phyloP scores from a whole-genome alignment of 2,113 vertebrate species.

The Periophthalmus modestus region DNA sequence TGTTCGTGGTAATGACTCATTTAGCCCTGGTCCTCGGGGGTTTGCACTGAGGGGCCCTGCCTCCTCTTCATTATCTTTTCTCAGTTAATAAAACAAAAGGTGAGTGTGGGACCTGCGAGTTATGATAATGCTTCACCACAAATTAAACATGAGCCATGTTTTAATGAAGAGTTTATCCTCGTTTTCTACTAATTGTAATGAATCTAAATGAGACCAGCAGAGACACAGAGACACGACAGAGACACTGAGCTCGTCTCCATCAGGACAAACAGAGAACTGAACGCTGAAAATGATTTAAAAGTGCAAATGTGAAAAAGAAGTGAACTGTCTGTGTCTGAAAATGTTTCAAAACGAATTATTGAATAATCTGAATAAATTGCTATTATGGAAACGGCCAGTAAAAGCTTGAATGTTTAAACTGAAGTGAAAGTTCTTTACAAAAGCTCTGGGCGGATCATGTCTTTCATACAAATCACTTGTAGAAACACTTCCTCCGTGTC shows the following conservation, averaged over 20 bases:
- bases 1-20: constrained; percentile 43
- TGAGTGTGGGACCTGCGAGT: constrained; percentile 30
- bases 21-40: constrained; percentile 14
- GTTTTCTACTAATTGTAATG: constrained; percentile 52
- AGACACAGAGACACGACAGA: too few species aligned
- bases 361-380: neutral
- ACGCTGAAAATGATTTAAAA: neutral
- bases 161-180: constrained; percentile 45
- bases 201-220: constrained; percentile 41
- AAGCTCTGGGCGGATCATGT: neutral
- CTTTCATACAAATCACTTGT: neutral
- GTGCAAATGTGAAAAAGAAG: neutral
- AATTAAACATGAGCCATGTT: constrained; percentile 37
- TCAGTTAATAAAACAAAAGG: constrained; percentile 13
- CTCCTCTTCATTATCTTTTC: constrained; percentile 43
- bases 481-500: neutral
- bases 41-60: constrained; percentile 28
- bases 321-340: neutral
- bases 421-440: neutral
- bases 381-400: neutral
- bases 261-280: neutral
- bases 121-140: constrained; percentile 45
- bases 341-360: neutral
- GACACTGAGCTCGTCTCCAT: constrained; percentile 15
- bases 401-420: neutral